phyloP scores from a whole-genome alignment of 2,888 invertebrate genomes.

The Leptarthrus brevirostris region DNA sequence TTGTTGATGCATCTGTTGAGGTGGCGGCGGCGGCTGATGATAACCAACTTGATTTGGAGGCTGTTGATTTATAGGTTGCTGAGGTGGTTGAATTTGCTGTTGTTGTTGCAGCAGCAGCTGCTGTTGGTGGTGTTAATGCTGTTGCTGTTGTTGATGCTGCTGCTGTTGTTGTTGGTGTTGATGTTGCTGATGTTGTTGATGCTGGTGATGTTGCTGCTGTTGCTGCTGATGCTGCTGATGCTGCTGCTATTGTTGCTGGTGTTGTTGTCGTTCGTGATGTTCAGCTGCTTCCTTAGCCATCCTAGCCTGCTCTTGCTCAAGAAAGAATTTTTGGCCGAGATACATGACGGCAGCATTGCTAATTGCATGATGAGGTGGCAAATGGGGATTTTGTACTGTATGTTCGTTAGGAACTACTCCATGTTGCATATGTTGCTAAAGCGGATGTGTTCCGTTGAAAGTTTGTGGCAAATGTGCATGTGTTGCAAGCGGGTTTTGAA shows the following conservation, averaged over 20 bases:
- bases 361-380: conserved; percentile 73
- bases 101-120: conserved; percentile 69
- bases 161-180: conserved; percentile 71
- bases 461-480: conserved; percentile 72
- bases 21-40: conserved; percentile 62
- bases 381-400: conserved; percentile 60
- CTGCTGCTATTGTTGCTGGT: conserved; percentile 67
- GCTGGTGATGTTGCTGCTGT: conserved; percentile 69
- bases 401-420: conserved; percentile 59
- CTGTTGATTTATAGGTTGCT: conserved; percentile 65
- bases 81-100: conserved; percentile 69
- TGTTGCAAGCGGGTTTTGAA: conserved; percentile 69
- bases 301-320: conserved; percentile 80
- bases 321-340: conserved; percentile 81
- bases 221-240: conserved; percentile 70
- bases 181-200: conserved; percentile 69
- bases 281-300: conserved; percentile 75
- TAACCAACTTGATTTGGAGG: conserved; percentile 57
- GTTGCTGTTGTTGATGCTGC: conserved; percentile 67
- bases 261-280: conserved; percentile 70
- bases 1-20: conserved; percentile 63
- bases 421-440: conserved; percentile 71
- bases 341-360: conserved; percentile 79
- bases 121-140: conserved; percentile 67
- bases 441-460: conserved; percentile 71